Conservation (phyloP, 1,140 invertebrate species). For the Thrips palmi region DNA sequence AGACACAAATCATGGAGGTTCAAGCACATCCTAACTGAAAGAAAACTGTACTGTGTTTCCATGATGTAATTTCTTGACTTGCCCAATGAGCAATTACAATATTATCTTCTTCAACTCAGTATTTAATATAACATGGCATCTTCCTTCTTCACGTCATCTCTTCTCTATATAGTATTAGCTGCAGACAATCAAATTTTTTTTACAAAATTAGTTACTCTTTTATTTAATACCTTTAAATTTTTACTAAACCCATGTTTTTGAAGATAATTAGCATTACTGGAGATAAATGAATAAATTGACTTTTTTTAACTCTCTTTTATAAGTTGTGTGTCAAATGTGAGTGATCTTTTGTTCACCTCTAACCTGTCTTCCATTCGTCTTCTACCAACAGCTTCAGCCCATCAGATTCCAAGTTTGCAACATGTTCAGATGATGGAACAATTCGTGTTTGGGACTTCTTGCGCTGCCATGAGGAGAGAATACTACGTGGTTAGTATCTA, state of each 20-base stretch:
- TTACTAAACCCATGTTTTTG: conserved; percentile 1
- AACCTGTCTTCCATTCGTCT: conserved; percentile 12
- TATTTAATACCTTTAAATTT: conserved; percentile 2
- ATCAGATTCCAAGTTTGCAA: conserved; percentile 94
- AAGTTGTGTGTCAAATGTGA: not conserved
- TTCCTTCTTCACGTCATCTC: too few species aligned
- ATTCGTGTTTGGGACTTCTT: conserved; percentile 98
- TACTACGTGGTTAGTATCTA: conserved; percentile 58
- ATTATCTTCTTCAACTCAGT: too few species aligned
- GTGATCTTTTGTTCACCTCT: conserved; percentile 20
- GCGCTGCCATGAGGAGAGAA: conserved; percentile 88
- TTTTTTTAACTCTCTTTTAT: not conserved
- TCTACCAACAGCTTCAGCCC: conserved; percentile 80
- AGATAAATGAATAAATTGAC: not conserved
- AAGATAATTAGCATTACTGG: not conserved
- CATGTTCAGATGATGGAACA: conserved; percentile 98
- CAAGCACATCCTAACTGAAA: too few species aligned
- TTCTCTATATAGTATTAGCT: not conserved
- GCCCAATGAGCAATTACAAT: too few species aligned
- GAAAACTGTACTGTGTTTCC: too few species aligned
- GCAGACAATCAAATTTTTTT: not conserved
- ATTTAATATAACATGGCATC: too few species aligned
- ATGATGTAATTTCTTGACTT: too few species aligned
- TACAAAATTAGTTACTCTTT: not conserved
- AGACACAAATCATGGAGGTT: too few species aligned